Conservation (phyloP, 1,140 invertebrate genomes). For the Zaprionus capensis region DNA sequence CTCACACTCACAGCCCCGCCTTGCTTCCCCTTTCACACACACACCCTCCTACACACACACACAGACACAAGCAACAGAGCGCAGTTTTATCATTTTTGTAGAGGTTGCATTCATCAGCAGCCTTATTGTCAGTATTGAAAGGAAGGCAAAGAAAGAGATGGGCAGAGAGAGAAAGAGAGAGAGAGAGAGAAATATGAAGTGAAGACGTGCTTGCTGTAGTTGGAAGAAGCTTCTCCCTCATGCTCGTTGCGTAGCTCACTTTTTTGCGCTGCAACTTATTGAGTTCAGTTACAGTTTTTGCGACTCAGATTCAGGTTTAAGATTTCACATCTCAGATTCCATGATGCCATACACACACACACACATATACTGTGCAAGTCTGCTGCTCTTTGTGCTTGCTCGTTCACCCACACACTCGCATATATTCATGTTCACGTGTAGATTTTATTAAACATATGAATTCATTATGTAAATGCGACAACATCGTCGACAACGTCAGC, state of each 20-base stretch:
- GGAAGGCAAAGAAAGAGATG: neutral
- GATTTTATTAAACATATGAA: constrained; percentile 84
- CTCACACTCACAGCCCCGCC: neutral
- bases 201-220: neutral
- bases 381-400: constrained; percentile 1
- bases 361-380: neutral
- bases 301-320: neutral
- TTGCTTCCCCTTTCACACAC: neutral
- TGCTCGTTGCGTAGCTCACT: neutral
- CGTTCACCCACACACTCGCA: neutral
- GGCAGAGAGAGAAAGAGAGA: neutral
- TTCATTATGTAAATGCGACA: constrained; percentile 80
- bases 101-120: neutral
- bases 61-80: neutral
- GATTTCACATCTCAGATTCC: constrained; percentile 1
- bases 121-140: neutral
- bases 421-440: constrained; percentile 74
- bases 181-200: neutral
- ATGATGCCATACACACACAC: constrained; percentile 3
- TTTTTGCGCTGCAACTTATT: neutral
- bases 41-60: neutral
- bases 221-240: neutral
- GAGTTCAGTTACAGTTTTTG: neutral
- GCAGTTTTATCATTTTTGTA: constrained; percentile 8
- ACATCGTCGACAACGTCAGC: constrained; percentile 31